Evolutionary conservation across 1,140 invertebrate species (phyloP).

Genomic region (Palaemon carinicauda): DNA sequence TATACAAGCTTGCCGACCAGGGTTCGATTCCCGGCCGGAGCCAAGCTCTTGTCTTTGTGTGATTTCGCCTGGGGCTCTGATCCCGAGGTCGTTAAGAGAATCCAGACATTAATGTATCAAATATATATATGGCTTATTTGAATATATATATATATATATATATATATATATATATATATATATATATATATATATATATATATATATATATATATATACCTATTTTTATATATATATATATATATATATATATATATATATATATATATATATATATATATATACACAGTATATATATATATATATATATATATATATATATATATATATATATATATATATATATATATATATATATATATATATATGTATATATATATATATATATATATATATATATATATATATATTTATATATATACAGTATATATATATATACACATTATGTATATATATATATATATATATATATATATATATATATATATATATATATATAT

Average conservation of each 20-base stretch:
- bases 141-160: no score
- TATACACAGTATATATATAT: neutral
- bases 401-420: neutral
- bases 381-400: constrained; percentile 16
- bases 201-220: no score
- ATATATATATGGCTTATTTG: no score
- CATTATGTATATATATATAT: no score
- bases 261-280: neutral
- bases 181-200: neutral
- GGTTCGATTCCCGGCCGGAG: no score
- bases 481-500: constrained; percentile 16
- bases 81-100: no score
- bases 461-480: no score
- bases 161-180: neutral
- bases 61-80: no score
- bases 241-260: neutral
- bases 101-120: no score
- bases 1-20: no score
- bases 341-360: neutral
- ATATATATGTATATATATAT: constrained; percentile 12
- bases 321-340: neutral
- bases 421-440: no score
- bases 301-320: neutral
- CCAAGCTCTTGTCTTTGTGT: no score
- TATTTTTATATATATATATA: neutral